phyloP scores from a whole-genome alignment of 2,113 vertebrate genomes.

The Malaclemys terrapin region DNA sequence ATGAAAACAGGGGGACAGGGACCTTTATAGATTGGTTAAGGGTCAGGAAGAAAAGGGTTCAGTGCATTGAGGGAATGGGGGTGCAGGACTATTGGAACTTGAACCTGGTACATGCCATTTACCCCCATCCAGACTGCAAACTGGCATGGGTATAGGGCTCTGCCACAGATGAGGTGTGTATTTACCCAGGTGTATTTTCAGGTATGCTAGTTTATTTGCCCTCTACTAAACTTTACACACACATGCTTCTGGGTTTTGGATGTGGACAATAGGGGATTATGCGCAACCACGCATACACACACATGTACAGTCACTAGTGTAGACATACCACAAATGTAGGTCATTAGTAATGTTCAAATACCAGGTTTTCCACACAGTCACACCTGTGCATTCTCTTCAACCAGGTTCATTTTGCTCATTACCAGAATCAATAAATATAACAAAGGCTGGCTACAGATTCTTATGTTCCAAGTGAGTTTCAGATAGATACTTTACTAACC shows the following conservation, averaged over 20 bases:
- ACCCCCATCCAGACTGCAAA: neutral
- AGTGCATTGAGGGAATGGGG: too few relatives aligned
- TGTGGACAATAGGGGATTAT: neutral
- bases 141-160: neutral
- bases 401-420: slow-evolving; percentile 47
- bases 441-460: neutral
- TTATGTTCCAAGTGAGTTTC: neutral
- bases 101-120: neutral
- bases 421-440: slow-evolving; percentile 26
- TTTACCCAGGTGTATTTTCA: neutral
- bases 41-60: too few relatives aligned
- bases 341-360: neutral
- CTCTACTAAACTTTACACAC: neutral
- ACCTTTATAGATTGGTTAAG: too few relatives aligned
- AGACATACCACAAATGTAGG: neutral
- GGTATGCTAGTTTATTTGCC: neutral
- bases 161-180: neutral
- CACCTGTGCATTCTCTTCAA: slow-evolving; percentile 19
- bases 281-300: neutral
- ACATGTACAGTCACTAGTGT: neutral
- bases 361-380: neutral
- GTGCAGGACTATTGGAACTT: too few relatives aligned
- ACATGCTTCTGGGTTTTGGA: neutral
- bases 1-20: too few relatives aligned
- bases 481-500: slow-evolving; percentile 14